Evolutionary conservation across 2,888 invertebrate species (phyloP).

Genomic region (Calameuta idolon): DNA sequence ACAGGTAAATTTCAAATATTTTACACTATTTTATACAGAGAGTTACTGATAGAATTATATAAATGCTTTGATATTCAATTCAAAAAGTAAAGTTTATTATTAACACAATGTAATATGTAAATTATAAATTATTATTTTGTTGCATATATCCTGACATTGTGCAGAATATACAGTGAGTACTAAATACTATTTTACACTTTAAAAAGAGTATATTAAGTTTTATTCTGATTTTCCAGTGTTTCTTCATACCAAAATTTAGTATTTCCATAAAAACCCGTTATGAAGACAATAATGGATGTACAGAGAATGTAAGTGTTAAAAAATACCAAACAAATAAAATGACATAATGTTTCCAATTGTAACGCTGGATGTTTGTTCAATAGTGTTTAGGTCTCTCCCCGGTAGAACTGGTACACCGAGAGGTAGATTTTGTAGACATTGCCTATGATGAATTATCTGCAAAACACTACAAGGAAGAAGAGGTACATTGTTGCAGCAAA

Average conservation of each 20-base stretch:
- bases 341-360: not conserved
- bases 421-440: conserved; percentile 87
- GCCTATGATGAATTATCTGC: conserved; percentile 87
- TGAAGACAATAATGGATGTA: conserved; percentile 88
- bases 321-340: not conserved
- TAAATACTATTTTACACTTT: conserved; percentile 17
- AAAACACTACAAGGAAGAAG: conserved; percentile 90
- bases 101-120: not conserved
- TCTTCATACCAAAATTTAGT: conserved; percentile 87
- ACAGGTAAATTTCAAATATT: conserved; percentile 72
- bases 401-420: conserved; percentile 79
- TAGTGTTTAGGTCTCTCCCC: conserved; percentile 81
- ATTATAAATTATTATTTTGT: conserved; percentile 32
- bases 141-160: conserved; percentile 59
- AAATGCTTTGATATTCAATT: not conserved
- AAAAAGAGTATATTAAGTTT: conserved; percentile 9
- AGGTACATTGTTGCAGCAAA: conserved; percentile 63
- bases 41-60: no score
- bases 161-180: conserved; percentile 81
- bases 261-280: conserved; percentile 90
- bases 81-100: not conserved
- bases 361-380: not conserved
- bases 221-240: conserved; percentile 77
- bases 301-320: conserved; percentile 82
- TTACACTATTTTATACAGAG: not conserved